Conservation (phyloP, 2,113 vertebrate genomes). For the Hystrix brachyura region DNA sequence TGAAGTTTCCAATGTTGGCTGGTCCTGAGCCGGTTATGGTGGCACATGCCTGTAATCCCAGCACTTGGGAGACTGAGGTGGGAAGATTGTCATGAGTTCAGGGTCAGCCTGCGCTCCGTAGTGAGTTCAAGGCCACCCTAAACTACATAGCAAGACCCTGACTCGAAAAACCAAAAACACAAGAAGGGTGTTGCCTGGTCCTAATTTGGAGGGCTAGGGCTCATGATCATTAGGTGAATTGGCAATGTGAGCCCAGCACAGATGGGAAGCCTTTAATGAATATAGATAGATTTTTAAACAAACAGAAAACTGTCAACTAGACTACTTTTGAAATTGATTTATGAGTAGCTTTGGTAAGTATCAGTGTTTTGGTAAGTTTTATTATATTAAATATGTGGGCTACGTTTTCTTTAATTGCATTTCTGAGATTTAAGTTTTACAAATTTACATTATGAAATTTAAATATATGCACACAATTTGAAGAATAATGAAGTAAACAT, state of each 20-base stretch:
- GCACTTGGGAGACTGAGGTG: background rate
- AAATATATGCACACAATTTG: background rate
- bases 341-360: background rate
- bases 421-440: slow-evolving; percentile 29
- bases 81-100: background rate
- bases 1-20: background rate
- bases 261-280: background rate
- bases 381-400: background rate
- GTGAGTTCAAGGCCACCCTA: background rate
- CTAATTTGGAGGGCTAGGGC: background rate
- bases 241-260: background rate
- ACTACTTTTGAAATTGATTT: background rate
- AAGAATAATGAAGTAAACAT: background rate
- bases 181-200: background rate
- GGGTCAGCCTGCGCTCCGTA: background rate
- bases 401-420: background rate
- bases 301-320: background rate
- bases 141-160: background rate
- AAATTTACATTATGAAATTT: background rate
- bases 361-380: background rate
- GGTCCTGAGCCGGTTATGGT: background rate
- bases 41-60: background rate
- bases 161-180: background rate
- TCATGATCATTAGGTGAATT: background rate
- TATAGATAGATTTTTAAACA: background rate